Evolutionary conservation across 2,797 vertebrate genomes (phyloP), one percentile per base, ranked within the genome.

Genomic region (Alfaro cultratus): DNA sequence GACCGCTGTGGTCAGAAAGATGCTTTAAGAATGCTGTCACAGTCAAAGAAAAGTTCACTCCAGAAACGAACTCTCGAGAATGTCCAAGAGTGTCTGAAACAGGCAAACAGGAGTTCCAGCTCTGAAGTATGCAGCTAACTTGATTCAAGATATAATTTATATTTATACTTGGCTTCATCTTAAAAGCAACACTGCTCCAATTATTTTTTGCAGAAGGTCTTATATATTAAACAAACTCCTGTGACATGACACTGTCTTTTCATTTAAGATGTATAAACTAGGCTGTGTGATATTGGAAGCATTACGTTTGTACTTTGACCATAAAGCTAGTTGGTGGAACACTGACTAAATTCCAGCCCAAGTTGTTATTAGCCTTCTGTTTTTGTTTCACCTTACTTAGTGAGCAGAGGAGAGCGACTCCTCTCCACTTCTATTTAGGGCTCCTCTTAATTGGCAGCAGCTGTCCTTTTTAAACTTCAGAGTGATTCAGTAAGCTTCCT

Each of bases 371-470:
- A 83, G 57, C 71, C 77, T 46, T 1, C 53, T 71, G 75, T 55
- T 85, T 67, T 67, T 84, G 51, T 86, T 85, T 57, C 49, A 81
- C 60, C 83, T 89, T 45, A 89, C 90, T 77, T 80, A 80, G 86
- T 71, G 68, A 70, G 46, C 62, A 71, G 79, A 85, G 64, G 74
- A 87, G 64, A 80, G 47, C 71, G 34, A 74, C 86, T 87, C 70
- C 15, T 85, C 55, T 80, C 51, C 75, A 80, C 74, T 82, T 86
- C 84, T 87, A 90, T 91, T 88, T 83, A 78, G 78, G 74, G 88
- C 81, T 88, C 77, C 80, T 86, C 89, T 88, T 88, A 94, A 95
- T 93, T 93, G 82, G 89, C 80, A 91, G 46, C 94, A 95, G 93
- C 93, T 95, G 95, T 74, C 86, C 78, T 23, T 45, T 75, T 80